Base-by-base conservation (phyloP, 1,140 invertebrate species). In the Calephelis nemesis region DNA sequence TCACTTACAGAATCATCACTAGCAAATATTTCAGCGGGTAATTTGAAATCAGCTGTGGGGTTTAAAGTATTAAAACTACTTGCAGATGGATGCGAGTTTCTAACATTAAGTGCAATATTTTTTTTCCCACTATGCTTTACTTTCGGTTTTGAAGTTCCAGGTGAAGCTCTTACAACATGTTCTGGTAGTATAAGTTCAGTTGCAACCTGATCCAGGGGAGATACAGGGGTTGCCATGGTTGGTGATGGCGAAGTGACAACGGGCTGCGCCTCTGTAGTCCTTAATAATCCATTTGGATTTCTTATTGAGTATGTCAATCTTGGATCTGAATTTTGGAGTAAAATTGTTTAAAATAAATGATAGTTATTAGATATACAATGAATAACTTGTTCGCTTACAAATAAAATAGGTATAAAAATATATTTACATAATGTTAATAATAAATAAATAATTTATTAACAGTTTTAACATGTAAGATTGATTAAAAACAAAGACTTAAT, bases 21-120 rank as follows among this genome's bases (percentile, higher is more conserved):
- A 52, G 89, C 89, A 81, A 91, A 90, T 74, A 90, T 90, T 60
- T 91, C 88, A 72, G 89, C 89, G 40, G 89, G 89, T 12, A 91
- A 77, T 71, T 84, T 90, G 65, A 88, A 83, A 71, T 91, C 88
- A 60, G 85, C 79, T 52, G 88, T 76, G 48, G 84, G 82, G 39
- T 84, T 86, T 60, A 89, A 74, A 49, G 74, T 65, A 73, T 90
- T 85, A 58, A 83, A 90, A 75, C 79, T 85, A 64, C 71, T 79
- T 60, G 82, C 64, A 65, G 78, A 69, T 47, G 82, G 63, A 13
- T 60, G 30, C 58, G 85, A 63, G 42, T 68, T 76, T 71, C 82
- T 85, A 11, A 74, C 65, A 66, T 69, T 76, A 50, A 73, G 30
- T 48, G 67, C 63, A 47, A 70, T 12, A 70, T 48, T 74, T 74